Evolutionary conservation across 1,140 invertebrate genomes (phyloP).

Genomic region (Bombus soroeensis): DNA sequence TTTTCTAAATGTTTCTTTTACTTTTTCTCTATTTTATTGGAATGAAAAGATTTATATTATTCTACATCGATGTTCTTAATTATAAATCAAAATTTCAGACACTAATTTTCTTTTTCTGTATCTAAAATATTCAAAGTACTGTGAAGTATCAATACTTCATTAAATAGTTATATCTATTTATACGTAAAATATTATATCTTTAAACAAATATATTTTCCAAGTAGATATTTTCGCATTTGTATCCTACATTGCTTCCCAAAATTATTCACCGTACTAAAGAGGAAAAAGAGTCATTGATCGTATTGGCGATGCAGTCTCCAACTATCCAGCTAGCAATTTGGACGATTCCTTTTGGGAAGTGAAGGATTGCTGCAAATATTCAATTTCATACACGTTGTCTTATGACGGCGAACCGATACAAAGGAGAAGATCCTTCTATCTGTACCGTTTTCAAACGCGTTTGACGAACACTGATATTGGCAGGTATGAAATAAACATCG

Average conservation of each 20-base stretch:
- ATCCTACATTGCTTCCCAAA: neutral
- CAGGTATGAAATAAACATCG: slow-evolving; percentile 51
- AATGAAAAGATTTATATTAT: neutral
- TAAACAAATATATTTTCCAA: no score
- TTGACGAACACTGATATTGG: slow-evolving; percentile 48
- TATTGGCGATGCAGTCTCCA: neutral
- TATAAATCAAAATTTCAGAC: neutral
- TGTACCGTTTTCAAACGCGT: slow-evolving; percentile 1
- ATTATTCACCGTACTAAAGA: no score
- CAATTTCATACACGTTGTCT: slow-evolving; percentile 14
- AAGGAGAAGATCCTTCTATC: neutral
- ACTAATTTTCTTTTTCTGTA: neutral
- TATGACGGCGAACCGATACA: neutral
- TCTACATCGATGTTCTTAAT: neutral
- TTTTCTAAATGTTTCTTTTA: no score
- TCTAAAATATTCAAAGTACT: neutral
- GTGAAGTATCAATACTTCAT: neutral
- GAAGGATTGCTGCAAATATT: slow-evolving; percentile 6
- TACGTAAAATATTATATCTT: neutral
- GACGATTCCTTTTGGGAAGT: neutral
- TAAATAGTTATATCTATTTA: neutral
- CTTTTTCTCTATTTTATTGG: neutral
- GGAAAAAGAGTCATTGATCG: neutral
- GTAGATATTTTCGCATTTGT: neutral
- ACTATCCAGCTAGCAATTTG: neutral